Base-by-base conservation (phyloP, 2,797 vertebrate species). In the Ctenopoma multispine region DNA sequence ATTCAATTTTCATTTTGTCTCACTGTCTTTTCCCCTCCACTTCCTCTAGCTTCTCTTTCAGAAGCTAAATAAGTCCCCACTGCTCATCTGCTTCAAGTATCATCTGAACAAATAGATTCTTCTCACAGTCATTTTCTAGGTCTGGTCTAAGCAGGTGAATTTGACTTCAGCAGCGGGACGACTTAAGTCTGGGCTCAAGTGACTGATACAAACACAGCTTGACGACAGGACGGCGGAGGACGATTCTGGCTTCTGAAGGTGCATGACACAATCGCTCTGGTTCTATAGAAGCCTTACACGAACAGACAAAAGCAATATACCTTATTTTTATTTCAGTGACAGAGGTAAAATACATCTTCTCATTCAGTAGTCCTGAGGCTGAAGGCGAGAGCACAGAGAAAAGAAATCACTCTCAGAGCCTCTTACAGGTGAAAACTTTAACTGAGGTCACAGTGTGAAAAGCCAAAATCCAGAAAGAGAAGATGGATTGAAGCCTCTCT, bases 1-100 rank as follows among this genome's bases (percentile, higher is more conserved):
- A 86, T 89, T 84, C 77, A 48, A 79, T 78, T 84, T 85, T 83
- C 76, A 89, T 87, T 83, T 69, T 54, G 58, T 75, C 70, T 72
- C 66, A 47, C 1, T 48, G 58, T 59, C 68, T 57, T 69, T 71
- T 63, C 34, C 49, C 12, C 12, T 63, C 34, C 49, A 10, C 12
- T 23, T 57, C 41, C 48, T 59, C 36, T n/a, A 59, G 38, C 20
- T 60, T 50, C 34, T 75, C 46, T 38, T 54, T 72, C 43, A 46
- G 27, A 75, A 3, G 34, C 58, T 54, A 67, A 77, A 69, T 59
- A 82, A 81, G 80, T 77, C 75, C 44, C 56, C 3, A 18, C 40
- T 5, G 50, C 38, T 67, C 0, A 50, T 77, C 72, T 74, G 75
- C 31, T 20, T 29, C 18, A 51, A 54, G 47, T 44, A 63, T 59